Base-by-base conservation (phyloP, 2,888 invertebrate genomes). In the Acrobasis suavella region DNA sequence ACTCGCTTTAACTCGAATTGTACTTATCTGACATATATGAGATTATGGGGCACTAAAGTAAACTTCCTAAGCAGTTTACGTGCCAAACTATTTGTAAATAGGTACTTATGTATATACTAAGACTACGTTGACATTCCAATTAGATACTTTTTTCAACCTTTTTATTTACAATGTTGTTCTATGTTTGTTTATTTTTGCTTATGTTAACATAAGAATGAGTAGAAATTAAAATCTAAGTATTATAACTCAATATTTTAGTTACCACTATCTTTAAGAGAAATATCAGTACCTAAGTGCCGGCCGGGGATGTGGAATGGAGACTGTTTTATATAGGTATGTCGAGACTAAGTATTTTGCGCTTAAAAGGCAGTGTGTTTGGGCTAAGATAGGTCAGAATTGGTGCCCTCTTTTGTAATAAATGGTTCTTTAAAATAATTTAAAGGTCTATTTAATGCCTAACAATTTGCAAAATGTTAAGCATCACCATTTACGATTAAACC, bases 231-330 rank as follows among this genome's bases (percentile, higher is more conserved):
- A n/a, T 46, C 12, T 39, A 9, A n/a, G 17, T 49, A 17, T 16
- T 42, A 42, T 56, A 56, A 42, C n/a, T 49, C 12, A n/a, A 60
- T 50, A 22, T 42, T 69, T 64, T 68, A 76, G 84, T 85, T 85
- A 85, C 84, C 85, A 82, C 70, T 72, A 75, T 64, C 63, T 63
- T 69, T 64, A 65, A 62, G 42, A 22, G 22, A 22, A 52, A 60
- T 59, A 65, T 62, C 67, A 68, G 55, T 80, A n/a, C n/a, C n/a
- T n/a, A 83, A 86, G 89, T 80, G 90, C 91, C 90, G 91, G 91
- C 56, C 56, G 56, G 62, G 91, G 84, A 75, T 68, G 91, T 91
- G 91, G 91, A 91, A 91, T 91, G 86, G 82, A 66, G 58, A 67
- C 54, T 63, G 60, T 46, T 61, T 56, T 63, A 32, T 32, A 32